phyloP scores from a whole-genome alignment of 2,113 vertebrate genomes.

The Vombatus ursinus region DNA sequence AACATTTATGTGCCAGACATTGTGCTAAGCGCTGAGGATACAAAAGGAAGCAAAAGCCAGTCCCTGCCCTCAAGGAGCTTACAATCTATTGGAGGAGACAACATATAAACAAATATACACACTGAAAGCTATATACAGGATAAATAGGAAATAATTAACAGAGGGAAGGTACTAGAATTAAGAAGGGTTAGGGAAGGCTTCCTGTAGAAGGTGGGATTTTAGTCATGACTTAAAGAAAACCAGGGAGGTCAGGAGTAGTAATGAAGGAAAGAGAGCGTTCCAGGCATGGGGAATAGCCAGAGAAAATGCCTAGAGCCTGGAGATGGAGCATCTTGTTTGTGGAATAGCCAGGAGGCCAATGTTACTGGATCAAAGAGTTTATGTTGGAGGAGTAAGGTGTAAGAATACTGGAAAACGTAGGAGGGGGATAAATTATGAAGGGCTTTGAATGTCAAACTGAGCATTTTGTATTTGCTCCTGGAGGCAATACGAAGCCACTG shows the following conservation, averaged over 20 bases:
- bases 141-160: neutral
- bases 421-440: neutral
- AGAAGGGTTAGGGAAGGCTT: neutral
- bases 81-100: neutral
- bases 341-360: neutral
- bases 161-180: neutral
- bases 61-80: neutral
- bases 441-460: neutral
- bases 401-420: neutral
- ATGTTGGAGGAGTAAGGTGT: neutral
- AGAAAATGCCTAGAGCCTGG: neutral
- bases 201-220: neutral
- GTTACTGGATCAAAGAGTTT: neutral
- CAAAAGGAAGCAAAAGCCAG: neutral
- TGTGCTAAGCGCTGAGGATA: neutral
- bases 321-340: neutral
- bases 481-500: neutral
- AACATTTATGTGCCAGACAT: neutral
- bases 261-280: neutral
- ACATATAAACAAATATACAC: neutral
- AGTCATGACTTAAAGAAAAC: neutral
- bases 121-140: neutral
- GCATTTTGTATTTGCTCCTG: neutral
- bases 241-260: neutral
- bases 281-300: neutral